Base-by-base conservation (phyloP, 2,888 invertebrate genomes). In the Nomada fucata region DNA sequence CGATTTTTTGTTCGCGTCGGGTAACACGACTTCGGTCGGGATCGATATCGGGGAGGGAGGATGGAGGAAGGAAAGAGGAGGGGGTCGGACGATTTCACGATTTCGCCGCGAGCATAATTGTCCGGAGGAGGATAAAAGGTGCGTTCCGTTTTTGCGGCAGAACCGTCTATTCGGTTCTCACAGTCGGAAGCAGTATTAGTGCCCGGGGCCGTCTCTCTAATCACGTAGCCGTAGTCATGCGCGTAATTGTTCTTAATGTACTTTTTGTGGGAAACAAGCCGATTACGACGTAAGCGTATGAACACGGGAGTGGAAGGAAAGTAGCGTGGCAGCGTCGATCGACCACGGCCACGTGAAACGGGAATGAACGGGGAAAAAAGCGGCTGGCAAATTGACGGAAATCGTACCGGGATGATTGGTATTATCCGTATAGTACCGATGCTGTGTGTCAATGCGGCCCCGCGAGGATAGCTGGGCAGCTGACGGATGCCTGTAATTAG, bases 201-300 rank as follows among this genome's bases (percentile, higher is more conserved):
- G 80, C 71, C 70, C 79, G 76, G 50, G 67, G 64, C 80, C 75
- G 73, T 82, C 82, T 69, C 74, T 86, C 87, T 85, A 87, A 86
- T 87, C 88, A 75, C 86, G 79, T 80, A 72, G 85, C 72, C 87
- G 78, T 86, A 86, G 84, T 87, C 87, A 83, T 72, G 79, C 88
- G 73, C 83, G 79, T 86, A 87, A 86, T 86, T 86, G 88, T 75
- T 76, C 76, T 68, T 87, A 81, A 88, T 88, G 83, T 75, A 76
- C 75, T 87, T 88, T 81, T 86, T 86, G 77, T 76, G 71, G 76
- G 64, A 85, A 82, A 80, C 77, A 86, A 86, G 79, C 82, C 87
- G 85, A 87, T 86, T 86, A 86, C 78, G 81, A 69, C 60, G 78
- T 73, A 71, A 86, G 81, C 84, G 73, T 86, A 74, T 65, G 74